Conservation (phyloP, 37 sponge, comb jelly and placozoan genomes). For the Diacarnus erythraeanus region DNA sequence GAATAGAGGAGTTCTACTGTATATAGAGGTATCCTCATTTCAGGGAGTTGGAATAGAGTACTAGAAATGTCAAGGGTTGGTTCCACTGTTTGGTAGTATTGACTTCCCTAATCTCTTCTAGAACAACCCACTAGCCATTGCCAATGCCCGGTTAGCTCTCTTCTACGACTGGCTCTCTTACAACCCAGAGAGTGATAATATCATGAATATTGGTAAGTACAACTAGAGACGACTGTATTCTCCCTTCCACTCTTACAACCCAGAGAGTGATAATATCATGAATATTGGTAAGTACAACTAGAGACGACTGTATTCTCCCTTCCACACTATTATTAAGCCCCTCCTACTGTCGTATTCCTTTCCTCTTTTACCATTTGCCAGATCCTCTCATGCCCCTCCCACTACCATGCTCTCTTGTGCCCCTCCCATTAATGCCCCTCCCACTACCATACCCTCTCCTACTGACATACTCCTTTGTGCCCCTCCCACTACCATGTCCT, state of each 20-base stretch:
- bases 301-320: background rate
- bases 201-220: constrained; percentile 95
- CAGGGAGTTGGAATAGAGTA: no score
- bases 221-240: background rate
- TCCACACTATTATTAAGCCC: constrained; percentile 16
- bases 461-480: background rate
- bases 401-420: background rate
- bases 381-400: background rate
- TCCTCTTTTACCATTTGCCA: background rate
- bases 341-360: background rate
- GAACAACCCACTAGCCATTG: constrained; percentile 63
- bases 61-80: no score
- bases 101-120: no score
- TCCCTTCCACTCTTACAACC: constrained; percentile 71
- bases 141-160: constrained; percentile 86
- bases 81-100: no score
- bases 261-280: constrained; percentile 92
- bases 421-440: background rate
- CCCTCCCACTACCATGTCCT: background rate
- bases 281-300: constrained; percentile 79
- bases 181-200: constrained; percentile 82
- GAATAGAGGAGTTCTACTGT: no score
- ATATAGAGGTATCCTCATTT: no score
- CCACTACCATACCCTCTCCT: background rate
- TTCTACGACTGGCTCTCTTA: constrained; percentile 97